Base-by-base conservation (phyloP, 2,797 vertebrate species). In the Aselliscus stoliczkanus region DNA sequence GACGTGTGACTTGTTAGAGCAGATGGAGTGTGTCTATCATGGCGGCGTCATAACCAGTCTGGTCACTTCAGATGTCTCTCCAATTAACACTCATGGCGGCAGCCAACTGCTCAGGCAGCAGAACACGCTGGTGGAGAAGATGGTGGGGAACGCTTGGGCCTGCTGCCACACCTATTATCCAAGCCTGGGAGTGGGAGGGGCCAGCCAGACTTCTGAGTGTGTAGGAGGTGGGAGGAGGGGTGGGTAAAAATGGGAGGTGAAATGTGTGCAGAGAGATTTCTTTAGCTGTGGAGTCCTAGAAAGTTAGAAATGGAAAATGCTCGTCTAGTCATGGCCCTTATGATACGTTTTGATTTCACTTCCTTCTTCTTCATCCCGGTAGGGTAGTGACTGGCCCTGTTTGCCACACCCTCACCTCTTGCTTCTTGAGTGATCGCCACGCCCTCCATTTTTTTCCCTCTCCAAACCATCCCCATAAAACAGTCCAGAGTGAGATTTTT, bases 1-100 rank as follows among this genome's bases (percentile, higher is more conserved):
- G 96, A 87, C 44, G 18, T 21, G 90, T 11, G 95, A 82, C 93
- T 95, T 88, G 64, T 50, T 58, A 44, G 85, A 97, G 96, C 97
- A 97, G 97, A 97, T 97, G 97, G 97, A 96, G 97, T 50, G 58
- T 69, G 97, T 97, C 97, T 97, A 96, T 96, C 97, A 96, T 97
- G 97, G 96, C 65, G 80, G 93, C 70, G 65, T 96, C 65, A 23
- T 52, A 80, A 90, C 96, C 97, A 97, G 97, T 97, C 97, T 97
- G 97, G 97, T 97, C 97, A 97, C 93, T 97, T 97, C 97, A 97
- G 97, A 97, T 97, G 97, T 97, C 97, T 97, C 97, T 95, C 97
- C 97, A 97, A 97, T 97, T 97, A 97, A 97, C 97, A 97, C 97
- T 97, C 96, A 69, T 73, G 96, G 97, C 10, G 93, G 94, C 95